phyloP scores from a whole-genome alignment of 1,140 invertebrate genomes.

The Sycophila sp. region DNA sequence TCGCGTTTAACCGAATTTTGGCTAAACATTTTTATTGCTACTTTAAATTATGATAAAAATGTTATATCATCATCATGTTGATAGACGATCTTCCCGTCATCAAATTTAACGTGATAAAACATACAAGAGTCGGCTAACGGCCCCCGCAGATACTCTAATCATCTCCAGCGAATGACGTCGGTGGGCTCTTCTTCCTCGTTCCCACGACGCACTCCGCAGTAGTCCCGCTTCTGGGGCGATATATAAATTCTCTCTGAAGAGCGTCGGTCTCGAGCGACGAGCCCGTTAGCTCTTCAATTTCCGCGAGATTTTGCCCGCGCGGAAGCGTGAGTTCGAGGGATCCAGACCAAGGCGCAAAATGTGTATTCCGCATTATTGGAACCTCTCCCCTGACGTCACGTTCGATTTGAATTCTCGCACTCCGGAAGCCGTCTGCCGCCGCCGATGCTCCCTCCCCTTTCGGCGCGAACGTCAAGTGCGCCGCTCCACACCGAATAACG shows the following conservation, averaged over 20 bases:
- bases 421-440: no score
- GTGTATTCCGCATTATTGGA: conserved; percentile 7
- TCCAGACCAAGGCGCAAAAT: background rate
- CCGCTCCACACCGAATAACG: background rate
- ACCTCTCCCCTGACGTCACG: background rate
- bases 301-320: conserved; percentile 9
- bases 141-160: no score
- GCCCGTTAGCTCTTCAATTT: conserved; percentile 28
- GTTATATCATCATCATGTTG: no score
- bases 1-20: no score
- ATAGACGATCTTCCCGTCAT: no score
- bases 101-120: no score
- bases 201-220: no score
- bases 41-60: no score
- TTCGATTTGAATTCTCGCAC: conserved; percentile 16
- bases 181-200: no score
- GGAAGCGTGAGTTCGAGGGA: background rate
- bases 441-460: background rate
- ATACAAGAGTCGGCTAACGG: no score
- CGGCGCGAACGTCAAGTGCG: background rate
- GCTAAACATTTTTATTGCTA: no score
- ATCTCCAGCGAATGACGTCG: no score
- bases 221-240: background rate
- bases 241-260: background rate
- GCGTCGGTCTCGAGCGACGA: background rate